Percentiles rank a stretch among this genome's conserved stretches.
These are phyloP conservation scores for Antigone vipio DNA, from an alignment of 2,113 vertebrate species.

Conservation along the genomic window DNA sequence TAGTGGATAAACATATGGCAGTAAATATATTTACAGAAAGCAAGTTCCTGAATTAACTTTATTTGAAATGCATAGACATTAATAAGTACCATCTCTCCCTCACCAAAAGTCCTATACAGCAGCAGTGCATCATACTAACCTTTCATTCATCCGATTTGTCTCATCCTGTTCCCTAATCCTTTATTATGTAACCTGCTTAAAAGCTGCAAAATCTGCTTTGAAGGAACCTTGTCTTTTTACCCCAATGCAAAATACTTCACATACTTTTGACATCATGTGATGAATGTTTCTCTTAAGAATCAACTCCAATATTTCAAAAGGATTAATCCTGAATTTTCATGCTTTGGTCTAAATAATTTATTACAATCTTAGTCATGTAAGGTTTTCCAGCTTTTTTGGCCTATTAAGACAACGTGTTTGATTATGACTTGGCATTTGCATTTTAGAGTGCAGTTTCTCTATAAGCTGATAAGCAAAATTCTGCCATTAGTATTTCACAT, in stretches of 20 bases:
- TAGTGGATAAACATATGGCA: fast-evolving
- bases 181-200: conserved; percentile 60
- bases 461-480: neutral
- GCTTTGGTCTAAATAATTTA: neutral
- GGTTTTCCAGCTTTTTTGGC: neutral
- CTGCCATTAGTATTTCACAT: neutral
- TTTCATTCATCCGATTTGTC: conserved; percentile 53
- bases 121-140: conserved; percentile 13
- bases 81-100: neutral
- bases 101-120: neutral
- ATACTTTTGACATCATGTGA: conserved; percentile 47
- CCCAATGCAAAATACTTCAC: conserved; percentile 27
- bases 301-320: neutral
- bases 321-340: neutral
- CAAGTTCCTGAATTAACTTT: neutral
- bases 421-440: neutral
- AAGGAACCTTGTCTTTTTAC: conserved; percentile 47
- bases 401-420: neutral
- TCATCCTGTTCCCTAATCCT: conserved; percentile 56
- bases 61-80: neutral
- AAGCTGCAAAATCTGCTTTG: conserved; percentile 56
- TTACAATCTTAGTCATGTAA: neutral
- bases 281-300: neutral
- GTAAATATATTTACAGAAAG: neutral
- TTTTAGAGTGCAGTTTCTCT: neutral